Evolutionary conservation across 2,888 invertebrate genomes (phyloP), one percentile per base, ranked within the genome.

Genomic region (Xanthostigma xanthostigma): DNA sequence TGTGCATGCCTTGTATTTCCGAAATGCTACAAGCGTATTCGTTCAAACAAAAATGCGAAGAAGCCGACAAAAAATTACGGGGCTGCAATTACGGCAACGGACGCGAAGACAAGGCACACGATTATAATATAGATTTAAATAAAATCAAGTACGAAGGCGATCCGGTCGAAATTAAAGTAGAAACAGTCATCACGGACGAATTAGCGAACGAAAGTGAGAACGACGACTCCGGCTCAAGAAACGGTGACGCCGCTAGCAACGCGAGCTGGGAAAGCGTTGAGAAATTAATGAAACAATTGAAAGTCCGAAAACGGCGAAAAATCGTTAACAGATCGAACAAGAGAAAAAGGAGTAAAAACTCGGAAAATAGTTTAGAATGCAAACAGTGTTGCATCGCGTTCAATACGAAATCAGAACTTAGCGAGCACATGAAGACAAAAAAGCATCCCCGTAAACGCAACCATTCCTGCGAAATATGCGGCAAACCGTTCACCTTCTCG

Each of bases 401-500:
- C 6, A 27, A 27, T 27, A 27, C 27, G 3, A 27, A 27, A 27
- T 27, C 6, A 27, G 27, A 27, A 27, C 27, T 27, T 27, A 27
- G 27, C 27, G 27, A 27, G 6, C 27, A 27, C 6, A 27, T 27
- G 27, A 27, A 27, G 27, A 27, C 27, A 27, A 27, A 27, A 27
- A 27, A 27, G 6, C 27, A 27, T 6, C 27, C 27, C 6, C 27
- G 27, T 27, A 27, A 27, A 27, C 27, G 27, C 6, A 42, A 42
- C 17, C 33, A 42, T 33, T 13, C 42, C n/a, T 50, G 50, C 38
- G 10, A 34, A 44, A 34, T 38, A 14, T 50, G 50, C 36, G 9
- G 35, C 6, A 50, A 48, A n/a, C 9, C 38, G 9, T 52, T 52
- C 37, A 41, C 46, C 5, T 41, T 17, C 9, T 42, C 42, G 5